Percentiles rank a stretch among this genome's conserved stretches.
These are phyloP conservation scores for Glandiceps talaboti DNA, from an alignment of 53 echinoderm and acorn worm genomes.

Conservation along the genomic window DNA sequence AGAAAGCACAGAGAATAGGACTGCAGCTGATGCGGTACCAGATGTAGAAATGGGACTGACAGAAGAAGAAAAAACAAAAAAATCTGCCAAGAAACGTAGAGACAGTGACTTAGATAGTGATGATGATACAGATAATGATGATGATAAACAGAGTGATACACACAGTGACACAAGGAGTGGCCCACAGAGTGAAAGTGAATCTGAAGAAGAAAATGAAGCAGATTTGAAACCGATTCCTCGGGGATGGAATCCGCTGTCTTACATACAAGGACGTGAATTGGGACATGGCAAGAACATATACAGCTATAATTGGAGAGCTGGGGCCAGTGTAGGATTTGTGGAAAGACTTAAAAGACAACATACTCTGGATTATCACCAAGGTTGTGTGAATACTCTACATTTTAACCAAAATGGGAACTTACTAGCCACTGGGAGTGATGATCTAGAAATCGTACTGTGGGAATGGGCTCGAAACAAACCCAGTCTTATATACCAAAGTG, in stretches of 20 bases:
- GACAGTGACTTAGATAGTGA: conserved; percentile 1
- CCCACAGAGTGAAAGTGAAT: conserved; percentile 28
- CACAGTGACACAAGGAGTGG: conserved; percentile 24
- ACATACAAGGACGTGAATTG: conserved; percentile 44
- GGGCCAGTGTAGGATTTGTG: conserved; percentile 54
- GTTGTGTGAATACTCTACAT: conserved; percentile 91
- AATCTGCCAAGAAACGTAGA: neutral
- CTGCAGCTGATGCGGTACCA: neutral
- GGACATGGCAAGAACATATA: conserved; percentile 22
- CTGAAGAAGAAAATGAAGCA: conserved; percentile 32
- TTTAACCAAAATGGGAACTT: conserved; percentile 67
- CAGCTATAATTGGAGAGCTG: conserved; percentile 38
- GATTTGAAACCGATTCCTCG: conserved; percentile 43
- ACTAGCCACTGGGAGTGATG: conserved; percentile 88
- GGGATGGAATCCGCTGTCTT: conserved; percentile 46
- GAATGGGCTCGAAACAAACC: conserved; percentile 65
- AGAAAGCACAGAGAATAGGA: neutral
- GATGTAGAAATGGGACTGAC: neutral
- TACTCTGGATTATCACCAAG: conserved; percentile 65
- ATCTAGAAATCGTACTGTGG: conserved; percentile 79
- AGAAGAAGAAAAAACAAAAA: neutral
- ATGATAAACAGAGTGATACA: neutral
- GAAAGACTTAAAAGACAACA: conserved; percentile 63
- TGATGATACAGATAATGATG: conserved; percentile 8
- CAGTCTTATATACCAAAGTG: conserved; percentile 60